phyloP scores from a whole-genome alignment of 2,888 invertebrate species.

The Microctonus brassicae region DNA sequence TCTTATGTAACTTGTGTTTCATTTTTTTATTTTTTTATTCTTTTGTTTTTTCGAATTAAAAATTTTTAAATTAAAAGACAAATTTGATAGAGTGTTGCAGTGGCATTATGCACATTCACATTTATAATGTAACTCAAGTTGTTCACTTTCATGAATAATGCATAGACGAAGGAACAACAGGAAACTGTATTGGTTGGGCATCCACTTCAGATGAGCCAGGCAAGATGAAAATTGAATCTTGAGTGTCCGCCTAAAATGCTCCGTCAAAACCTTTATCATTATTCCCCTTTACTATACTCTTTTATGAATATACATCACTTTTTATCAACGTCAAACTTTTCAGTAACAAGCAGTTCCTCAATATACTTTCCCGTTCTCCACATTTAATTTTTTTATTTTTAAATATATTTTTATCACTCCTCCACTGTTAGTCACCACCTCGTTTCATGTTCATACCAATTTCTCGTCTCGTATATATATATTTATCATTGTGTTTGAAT shows the following conservation, averaged over 20 bases:
- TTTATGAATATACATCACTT: constrained; percentile 16
- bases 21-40: not conserved
- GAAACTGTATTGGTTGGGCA: constrained; percentile 63
- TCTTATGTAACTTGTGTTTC: not conserved
- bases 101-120: not conserved
- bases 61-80: not conserved
- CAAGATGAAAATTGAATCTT: constrained; percentile 67
- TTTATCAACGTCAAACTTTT: constrained; percentile 36
- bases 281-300: constrained; percentile 12
- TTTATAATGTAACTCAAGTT: constrained; percentile 59
- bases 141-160: constrained; percentile 65
- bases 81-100: not conserved
- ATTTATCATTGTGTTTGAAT: not conserved
- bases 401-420: not conserved
- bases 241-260: constrained; percentile 62
- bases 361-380: constrained; percentile 28
- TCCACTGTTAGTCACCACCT: not conserved
- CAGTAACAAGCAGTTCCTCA: constrained; percentile 51
- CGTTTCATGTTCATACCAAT: not conserved
- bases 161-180: constrained; percentile 65
- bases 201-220: constrained; percentile 68
- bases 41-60: not conserved
- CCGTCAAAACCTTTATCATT: constrained; percentile 56
- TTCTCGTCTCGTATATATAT: not conserved
- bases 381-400: not conserved